Evolutionary conservation across 1,140 invertebrate genomes (phyloP).

Genomic region (Drosophila nannoptera): DNA sequence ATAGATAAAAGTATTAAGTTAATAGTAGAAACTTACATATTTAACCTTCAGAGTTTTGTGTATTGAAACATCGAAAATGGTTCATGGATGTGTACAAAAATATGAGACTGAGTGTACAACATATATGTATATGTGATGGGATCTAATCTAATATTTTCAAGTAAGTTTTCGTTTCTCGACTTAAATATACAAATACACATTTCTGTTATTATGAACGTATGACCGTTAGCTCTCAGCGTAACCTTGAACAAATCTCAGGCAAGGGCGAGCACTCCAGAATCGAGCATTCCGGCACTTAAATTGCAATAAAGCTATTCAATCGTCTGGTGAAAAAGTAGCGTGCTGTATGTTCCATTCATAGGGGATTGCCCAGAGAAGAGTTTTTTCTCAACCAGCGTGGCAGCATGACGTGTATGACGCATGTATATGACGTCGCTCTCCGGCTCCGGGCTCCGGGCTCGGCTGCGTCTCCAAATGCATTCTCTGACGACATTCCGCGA

Average conservation of each 20-base stretch:
- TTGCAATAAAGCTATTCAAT: slow-evolving; percentile 39
- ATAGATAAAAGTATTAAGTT: too few species aligned
- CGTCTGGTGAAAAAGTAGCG: slow-evolving; percentile 46
- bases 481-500: slow-evolving; percentile 31
- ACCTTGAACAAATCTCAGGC: slow-evolving; percentile 33
- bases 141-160: too few species aligned
- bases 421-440: slow-evolving; percentile 52
- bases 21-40: too few species aligned
- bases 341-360: slow-evolving; percentile 65
- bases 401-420: slow-evolving; percentile 15
- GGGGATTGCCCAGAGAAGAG: slow-evolving; percentile 73
- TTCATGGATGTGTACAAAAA: too few species aligned
- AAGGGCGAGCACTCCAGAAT: slow-evolving; percentile 36
- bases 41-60: too few species aligned
- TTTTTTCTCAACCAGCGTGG: slow-evolving; percentile 52
- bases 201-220: background rate
- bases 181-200: background rate
- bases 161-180: too few species aligned
- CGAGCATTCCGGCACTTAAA: slow-evolving; percentile 13
- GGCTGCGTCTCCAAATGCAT: slow-evolving; percentile 21
- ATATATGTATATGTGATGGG: too few species aligned
- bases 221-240: slow-evolving; percentile 21
- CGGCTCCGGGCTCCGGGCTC: slow-evolving; percentile 19
- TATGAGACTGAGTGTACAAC: too few species aligned
- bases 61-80: too few species aligned